A percentile compares a stretch with the other conserved stretches of the same genome.
phyloP scores from a whole-genome alignment of 1,140 invertebrate species.

The Spodoptera frugiperda region DNA sequence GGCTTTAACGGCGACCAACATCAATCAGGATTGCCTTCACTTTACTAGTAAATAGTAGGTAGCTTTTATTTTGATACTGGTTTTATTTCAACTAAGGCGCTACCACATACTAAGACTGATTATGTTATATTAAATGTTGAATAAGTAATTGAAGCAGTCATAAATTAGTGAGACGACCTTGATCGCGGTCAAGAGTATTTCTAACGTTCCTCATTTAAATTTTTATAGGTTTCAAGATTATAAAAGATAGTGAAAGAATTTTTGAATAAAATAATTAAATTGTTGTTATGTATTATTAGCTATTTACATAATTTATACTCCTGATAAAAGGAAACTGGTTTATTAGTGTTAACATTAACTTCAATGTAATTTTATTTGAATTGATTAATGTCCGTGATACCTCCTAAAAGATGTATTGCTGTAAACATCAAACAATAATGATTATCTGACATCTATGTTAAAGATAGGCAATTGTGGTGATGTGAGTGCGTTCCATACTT shows the following conservation, averaged over 20 bases:
- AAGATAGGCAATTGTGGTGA: slow-evolving; percentile 14
- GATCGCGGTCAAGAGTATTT: slow-evolving; percentile 7
- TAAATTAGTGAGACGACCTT: slow-evolving; percentile 16
- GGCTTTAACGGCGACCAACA: slow-evolving; percentile 71
- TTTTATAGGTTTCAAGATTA: neutral
- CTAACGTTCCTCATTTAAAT: neutral
- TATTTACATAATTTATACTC: slow-evolving; percentile 6
- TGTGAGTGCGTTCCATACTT: slow-evolving; percentile 49
- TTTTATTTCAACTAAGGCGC: neutral
- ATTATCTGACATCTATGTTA: neutral
- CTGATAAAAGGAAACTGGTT: neutral
- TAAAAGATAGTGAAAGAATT: neutral
- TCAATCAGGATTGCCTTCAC: slow-evolving; percentile 69
- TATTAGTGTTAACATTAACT: too few relatives aligned
- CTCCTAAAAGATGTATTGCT: neutral
- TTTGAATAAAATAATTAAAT: neutral
- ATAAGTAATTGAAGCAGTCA: neutral
- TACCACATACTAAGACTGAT: neutral
- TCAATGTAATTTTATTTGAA: neutral
- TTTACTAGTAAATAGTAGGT: slow-evolving; percentile 22
- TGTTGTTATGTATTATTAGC: neutral
- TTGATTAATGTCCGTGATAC: neutral
- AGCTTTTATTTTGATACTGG: slow-evolving; percentile 16
- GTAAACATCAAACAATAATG: neutral
- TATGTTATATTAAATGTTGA: neutral